Evolutionary conservation across 2,113 vertebrate species (phyloP).

Genomic region (Oenanthe oenanthe): DNA sequence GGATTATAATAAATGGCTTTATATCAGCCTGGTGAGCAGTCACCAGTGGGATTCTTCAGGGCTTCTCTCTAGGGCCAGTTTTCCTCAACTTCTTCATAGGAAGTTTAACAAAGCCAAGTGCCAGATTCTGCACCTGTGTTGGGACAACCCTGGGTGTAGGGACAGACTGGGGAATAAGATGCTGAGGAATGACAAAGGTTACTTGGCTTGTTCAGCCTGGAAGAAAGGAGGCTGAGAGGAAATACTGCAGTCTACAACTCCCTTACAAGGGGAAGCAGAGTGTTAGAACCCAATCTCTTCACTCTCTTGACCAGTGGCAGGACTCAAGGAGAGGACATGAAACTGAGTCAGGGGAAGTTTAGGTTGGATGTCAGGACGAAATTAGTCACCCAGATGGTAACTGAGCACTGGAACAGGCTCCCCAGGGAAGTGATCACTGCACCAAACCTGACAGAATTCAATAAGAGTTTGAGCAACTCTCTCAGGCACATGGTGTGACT

Average conservation of each 20-base stretch:
- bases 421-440: background rate
- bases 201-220: background rate
- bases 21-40: background rate
- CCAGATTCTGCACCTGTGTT: background rate
- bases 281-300: background rate
- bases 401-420: background rate
- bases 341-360: background rate
- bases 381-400: background rate
- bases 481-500: background rate
- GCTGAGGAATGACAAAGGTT: too few relatives aligned
- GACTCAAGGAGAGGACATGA: background rate
- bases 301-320: background rate
- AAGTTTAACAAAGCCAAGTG: background rate
- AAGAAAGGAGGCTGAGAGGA: background rate
- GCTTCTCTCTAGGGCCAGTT: background rate
- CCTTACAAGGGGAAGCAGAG: background rate
- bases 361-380: background rate
- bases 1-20: background rate
- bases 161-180: background rate
- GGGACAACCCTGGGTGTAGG: background rate
- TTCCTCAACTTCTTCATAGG: background rate
- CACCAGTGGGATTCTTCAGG: background rate
- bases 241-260: background rate
- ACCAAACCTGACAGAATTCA: background rate
- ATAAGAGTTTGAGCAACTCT: background rate